Conservation (phyloP, 1,140 invertebrate species). For the Platyscapa corneri region DNA sequence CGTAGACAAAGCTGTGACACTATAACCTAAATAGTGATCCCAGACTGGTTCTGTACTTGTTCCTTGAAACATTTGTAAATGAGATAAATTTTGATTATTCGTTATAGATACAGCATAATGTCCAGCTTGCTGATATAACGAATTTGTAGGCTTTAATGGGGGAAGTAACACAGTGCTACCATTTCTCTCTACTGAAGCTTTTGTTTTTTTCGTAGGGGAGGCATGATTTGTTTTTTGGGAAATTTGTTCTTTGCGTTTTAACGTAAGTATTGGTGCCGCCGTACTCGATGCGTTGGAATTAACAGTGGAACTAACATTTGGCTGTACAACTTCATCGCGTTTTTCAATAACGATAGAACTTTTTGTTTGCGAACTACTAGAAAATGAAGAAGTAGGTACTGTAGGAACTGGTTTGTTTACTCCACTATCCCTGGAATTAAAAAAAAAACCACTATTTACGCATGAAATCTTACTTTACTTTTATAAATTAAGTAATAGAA, state of each 20-base stretch:
- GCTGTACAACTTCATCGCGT: slow-evolving; percentile 82
- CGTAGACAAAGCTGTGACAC: slow-evolving; percentile 65
- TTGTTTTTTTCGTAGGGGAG: slow-evolving; percentile 61
- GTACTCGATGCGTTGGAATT: slow-evolving; percentile 62
- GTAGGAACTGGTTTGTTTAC: slow-evolving; percentile 47
- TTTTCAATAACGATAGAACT: slow-evolving; percentile 89
- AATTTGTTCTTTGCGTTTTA: slow-evolving; percentile 67
- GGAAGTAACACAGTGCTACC: slow-evolving; percentile 62
- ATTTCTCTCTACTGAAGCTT: slow-evolving; percentile 61
- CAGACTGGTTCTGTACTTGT: slow-evolving; percentile 74
- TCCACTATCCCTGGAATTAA: slow-evolving; percentile 74
- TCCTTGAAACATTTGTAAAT: slow-evolving; percentile 76
- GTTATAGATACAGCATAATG: slow-evolving; percentile 69
- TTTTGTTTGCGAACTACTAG: slow-evolving; percentile 84
- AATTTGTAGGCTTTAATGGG: slow-evolving; percentile 59
- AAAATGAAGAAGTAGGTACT: slow-evolving; percentile 77
- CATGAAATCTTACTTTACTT: no score
- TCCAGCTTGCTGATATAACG: slow-evolving; percentile 68
- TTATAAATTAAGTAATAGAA: no score
- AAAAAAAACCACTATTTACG: not conserved
- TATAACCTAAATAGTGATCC: slow-evolving; percentile 71
- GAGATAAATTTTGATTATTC: slow-evolving; percentile 66
- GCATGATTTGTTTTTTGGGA: slow-evolving; percentile 54
- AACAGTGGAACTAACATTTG: slow-evolving; percentile 78
- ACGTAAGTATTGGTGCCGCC: slow-evolving; percentile 58